phyloP scores from a whole-genome alignment of 2,888 invertebrate species.

The Drosophila robusta region DNA sequence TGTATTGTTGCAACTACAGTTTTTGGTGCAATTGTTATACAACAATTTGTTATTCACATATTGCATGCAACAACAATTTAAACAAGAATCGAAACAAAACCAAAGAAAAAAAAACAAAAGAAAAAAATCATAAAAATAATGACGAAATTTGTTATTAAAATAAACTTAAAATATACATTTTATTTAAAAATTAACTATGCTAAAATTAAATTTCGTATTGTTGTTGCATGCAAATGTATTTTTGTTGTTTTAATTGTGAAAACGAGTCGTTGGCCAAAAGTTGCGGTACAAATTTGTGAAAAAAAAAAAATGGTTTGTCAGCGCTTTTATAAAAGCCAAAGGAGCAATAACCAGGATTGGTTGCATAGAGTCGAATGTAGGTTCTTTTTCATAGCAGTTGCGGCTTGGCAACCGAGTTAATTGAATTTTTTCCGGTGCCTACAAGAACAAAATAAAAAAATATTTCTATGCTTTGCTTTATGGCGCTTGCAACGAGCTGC shows the following conservation, averaged over 20 bases:
- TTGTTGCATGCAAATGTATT: constrained; percentile 66
- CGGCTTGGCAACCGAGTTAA: constrained; percentile 63
- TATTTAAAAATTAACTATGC: constrained; percentile 13
- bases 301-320: neutral
- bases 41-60: constrained; percentile 54
- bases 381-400: constrained; percentile 27
- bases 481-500: constrained; percentile 23
- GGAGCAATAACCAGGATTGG: constrained; percentile 22
- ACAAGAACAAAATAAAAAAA: constrained; percentile 21
- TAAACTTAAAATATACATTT: constrained; percentile 17
- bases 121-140: constrained; percentile 44
- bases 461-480: constrained; percentile 44
- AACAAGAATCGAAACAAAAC: constrained; percentile 35
- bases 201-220: constrained; percentile 38
- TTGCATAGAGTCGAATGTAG: neutral
- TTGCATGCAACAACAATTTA: constrained; percentile 73
- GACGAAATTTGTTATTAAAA: constrained; percentile 13
- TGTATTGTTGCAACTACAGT: constrained; percentile 55
- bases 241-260: constrained; percentile 1
- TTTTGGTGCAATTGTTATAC: constrained; percentile 38
- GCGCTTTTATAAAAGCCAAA: constrained; percentile 5
- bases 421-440: constrained; percentile 63
- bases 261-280: constrained; percentile 27
- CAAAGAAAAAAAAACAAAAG: constrained; percentile 39
- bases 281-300: constrained; percentile 13